Evolutionary conservation across 2,113 vertebrate genomes (phyloP).

Genomic region (Festucalex cinctus): DNA sequence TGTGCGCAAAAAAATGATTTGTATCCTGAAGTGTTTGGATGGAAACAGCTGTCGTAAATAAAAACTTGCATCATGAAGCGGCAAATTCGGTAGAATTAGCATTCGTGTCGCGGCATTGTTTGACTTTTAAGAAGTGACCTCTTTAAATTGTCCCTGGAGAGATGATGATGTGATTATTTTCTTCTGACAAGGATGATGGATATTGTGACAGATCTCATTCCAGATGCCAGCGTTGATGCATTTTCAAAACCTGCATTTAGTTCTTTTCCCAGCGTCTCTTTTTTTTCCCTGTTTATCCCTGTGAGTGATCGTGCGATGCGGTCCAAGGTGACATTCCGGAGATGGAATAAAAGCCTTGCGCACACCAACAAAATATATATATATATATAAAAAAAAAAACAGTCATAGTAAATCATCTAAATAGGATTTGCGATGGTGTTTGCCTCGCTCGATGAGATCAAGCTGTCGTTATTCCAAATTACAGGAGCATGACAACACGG

Average conservation of each 20-base stretch:
- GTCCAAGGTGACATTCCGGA: slow-evolving; percentile 31
- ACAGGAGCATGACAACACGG: slow-evolving; percentile 29
- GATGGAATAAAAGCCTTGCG: slow-evolving; percentile 20
- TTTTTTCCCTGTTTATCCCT: slow-evolving; percentile 10
- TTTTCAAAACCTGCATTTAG: slow-evolving; percentile 23
- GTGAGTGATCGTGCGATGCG: slow-evolving; percentile 24
- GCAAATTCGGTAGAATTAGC: not conserved
- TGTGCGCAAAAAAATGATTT: not conserved
- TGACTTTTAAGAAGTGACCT: slow-evolving; percentile 62
- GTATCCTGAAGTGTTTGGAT: not conserved
- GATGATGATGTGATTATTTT: slow-evolving; percentile 62
- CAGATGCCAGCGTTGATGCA: slow-evolving; percentile 34
- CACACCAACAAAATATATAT: not conserved
- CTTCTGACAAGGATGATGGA: slow-evolving; percentile 62
- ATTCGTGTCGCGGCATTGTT: slow-evolving; percentile 39
- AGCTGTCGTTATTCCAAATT: slow-evolving; percentile 17
- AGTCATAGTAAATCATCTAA: slow-evolving; percentile 23
- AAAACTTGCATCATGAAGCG: not conserved
- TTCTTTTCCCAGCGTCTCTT: not conserved
- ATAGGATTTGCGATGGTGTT: slow-evolving; percentile 19
- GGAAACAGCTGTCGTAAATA: not conserved
- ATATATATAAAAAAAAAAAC: slow-evolving; percentile 17
- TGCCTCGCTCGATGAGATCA: slow-evolving; percentile 29
- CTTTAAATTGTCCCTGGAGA: slow-evolving; percentile 44
- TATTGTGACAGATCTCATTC: slow-evolving; percentile 46